These are phyloP conservation scores for Lasioglossum marginatum DNA, from an alignment of 2,888 invertebrate genomes.

Conservation along the genomic window DNA sequence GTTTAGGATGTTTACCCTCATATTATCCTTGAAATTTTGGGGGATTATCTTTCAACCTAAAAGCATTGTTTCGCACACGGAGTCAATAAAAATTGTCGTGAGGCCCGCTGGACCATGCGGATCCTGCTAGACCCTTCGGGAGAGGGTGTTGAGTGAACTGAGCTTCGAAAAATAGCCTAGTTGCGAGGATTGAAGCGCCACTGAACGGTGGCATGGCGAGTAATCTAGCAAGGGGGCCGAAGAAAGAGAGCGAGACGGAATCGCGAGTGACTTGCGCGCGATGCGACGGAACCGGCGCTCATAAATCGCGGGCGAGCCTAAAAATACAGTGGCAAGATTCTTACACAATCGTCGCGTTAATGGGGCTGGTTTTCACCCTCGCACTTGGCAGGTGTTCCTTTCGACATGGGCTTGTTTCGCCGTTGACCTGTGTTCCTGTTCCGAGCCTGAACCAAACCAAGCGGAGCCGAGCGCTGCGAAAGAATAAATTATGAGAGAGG, in stretches of 20 bases:
- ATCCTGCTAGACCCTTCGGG: too few species aligned
- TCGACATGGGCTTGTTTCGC: conserved; percentile 49
- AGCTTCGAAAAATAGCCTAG: neutral
- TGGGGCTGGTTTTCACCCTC: conserved; percentile 45
- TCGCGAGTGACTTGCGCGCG: too few species aligned
- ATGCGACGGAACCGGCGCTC: neutral
- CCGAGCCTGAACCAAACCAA: neutral
- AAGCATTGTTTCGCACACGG: too few species aligned
- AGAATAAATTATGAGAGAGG: conserved; percentile 57
- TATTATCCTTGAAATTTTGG: too few species aligned
- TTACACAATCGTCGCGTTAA: conserved; percentile 60
- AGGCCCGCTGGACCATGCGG: accelerated
- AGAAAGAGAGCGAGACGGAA: conserved; percentile 25
- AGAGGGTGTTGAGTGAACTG: neutral
- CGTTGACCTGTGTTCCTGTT: conserved; percentile 21
- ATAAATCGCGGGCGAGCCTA: conserved; percentile 44
- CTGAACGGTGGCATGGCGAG: neutral
- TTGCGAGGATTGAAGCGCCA: neutral
- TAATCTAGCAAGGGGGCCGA: neutral
- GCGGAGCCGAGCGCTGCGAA: conserved; percentile 28
- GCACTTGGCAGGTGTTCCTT: conserved; percentile 40
- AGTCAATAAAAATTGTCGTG: too few species aligned
- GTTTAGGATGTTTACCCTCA: too few species aligned
- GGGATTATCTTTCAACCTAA: too few species aligned
- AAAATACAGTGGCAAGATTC: conserved; percentile 53